A percentile compares a stretch with the other conserved stretches of the same genome.
Conservation (phyloP, 2,113 vertebrate species). For the Galemys pyrenaicus region DNA sequence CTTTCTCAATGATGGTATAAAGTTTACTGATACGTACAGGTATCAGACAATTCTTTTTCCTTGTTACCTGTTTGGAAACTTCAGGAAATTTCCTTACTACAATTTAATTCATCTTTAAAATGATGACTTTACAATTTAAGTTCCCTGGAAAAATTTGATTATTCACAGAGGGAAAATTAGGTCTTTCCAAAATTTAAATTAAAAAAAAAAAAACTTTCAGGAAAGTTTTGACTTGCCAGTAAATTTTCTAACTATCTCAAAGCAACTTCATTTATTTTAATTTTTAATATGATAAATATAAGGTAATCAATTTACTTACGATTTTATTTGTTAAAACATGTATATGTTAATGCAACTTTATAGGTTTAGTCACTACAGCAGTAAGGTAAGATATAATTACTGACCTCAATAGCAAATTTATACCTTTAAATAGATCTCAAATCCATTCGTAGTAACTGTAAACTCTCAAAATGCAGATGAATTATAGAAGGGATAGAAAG, state of each 20-base stretch:
- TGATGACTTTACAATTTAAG: conserved; percentile 27
- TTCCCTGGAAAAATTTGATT: conserved; percentile 44
- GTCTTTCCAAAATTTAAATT: neutral
- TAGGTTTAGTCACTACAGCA: neutral
- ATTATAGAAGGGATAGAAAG: neutral
- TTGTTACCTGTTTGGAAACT: conserved; percentile 51
- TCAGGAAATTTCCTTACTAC: conserved; percentile 17
- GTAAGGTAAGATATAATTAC: conserved; percentile 25
- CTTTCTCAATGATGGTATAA: conserved; percentile 63
- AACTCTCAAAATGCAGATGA: neutral
- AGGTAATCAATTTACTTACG: conserved; percentile 32
- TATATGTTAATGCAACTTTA: neutral
- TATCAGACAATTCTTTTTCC: conserved; percentile 16
- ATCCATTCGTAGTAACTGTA: conserved; percentile 12
- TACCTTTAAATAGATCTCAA: neutral
- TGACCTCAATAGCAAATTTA: conserved; percentile 17
- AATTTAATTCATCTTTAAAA: conserved; percentile 53
- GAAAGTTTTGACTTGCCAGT: neutral
- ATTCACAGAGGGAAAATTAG: neutral
- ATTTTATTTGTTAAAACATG: neutral
- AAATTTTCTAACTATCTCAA: conserved; percentile 50
- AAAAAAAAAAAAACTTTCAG: neutral
- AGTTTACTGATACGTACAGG: conserved; percentile 72
- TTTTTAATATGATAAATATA: conserved; percentile 29
- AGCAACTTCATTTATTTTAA: conserved; percentile 40